Evolutionary conservation across 2,888 invertebrate species (phyloP), one percentile per base, ranked within the genome.

Genomic region (Stegophylla sp.): DNA sequence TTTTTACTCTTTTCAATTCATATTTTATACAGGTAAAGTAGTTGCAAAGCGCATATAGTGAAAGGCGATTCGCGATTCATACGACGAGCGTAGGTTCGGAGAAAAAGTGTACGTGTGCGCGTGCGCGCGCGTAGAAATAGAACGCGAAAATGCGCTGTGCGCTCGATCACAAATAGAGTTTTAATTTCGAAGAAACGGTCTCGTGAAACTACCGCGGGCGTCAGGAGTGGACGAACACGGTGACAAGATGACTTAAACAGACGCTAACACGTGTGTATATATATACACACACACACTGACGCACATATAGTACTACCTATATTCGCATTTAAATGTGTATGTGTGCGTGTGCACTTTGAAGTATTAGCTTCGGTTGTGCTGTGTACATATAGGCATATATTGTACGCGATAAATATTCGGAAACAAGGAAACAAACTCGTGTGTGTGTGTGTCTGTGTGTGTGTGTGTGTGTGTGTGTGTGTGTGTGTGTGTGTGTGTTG

Each of bases 161-260:
- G 12, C 2, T n/a, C n/a, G n/a, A 28, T 15, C 64, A n/a, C 23
- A 34, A n/a, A 34, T 34, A 34, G 45, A 43, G 7, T n/a, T 34
- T 41, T n/a, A 34, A 61, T 66, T 66, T 66, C 45, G 66, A 26
- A 66, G 45, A 66, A 66, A 15, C 23, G 45, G 7, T 45, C n/a
- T n/a, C 26, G 64, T 43, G 43, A 64, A 53, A 53, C 20, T n/a
- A n/a, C 20, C 10, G 15, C n/a, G n/a, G n/a, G n/a, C 23, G 53
- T n/a, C 15, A 10, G 10, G 20, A 7, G 10, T 17, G 34, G 34
- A 34, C 34, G 34, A 34, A 5, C 34, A 7, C 51, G 51, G 23
- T 59, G 26, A 13, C 26, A 26, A 59, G 23, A 59, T 0, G 23
- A 59, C 13, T 51, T 17, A 17, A 56, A 13, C 23, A 23, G 1